Percentiles rank a stretch among this genome's conserved stretches.
These are phyloP conservation scores for Balaenoptera acutorostrata DNA, from an alignment of 2,113 vertebrate genomes.

Conservation along the genomic window DNA sequence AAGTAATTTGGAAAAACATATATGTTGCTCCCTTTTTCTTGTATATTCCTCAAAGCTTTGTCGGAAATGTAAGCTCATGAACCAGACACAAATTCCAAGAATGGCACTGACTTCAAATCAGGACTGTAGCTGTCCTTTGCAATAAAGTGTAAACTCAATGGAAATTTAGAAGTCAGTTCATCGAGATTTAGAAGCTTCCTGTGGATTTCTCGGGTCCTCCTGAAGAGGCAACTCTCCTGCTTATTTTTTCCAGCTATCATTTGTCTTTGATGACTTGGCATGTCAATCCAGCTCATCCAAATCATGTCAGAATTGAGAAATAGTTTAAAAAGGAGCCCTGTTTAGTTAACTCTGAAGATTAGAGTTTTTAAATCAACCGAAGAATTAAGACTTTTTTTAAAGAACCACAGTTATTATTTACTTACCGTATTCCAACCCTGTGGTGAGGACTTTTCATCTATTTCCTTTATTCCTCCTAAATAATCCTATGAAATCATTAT, in stretches of 20 bases:
- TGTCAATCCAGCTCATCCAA: neutral
- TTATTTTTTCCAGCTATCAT: neutral
- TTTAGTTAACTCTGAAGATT: neutral
- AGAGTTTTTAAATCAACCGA: neutral
- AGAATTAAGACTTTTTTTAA: neutral
- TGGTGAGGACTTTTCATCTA: neutral
- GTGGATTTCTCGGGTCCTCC: neutral
- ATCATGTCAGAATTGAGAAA: neutral
- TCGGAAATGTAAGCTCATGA: neutral
- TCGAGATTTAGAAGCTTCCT: neutral
- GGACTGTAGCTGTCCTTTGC: neutral
- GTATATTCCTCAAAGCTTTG: neutral
- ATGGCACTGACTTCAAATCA: neutral
- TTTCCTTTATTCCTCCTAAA: neutral
- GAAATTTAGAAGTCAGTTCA: neutral
- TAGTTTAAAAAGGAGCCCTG: neutral
- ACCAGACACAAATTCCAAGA: neutral
- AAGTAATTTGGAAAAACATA: neutral
- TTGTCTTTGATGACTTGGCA: neutral
- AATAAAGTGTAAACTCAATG: neutral
- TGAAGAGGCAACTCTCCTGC: neutral
- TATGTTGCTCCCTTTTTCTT: neutral
- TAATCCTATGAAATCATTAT: neutral
- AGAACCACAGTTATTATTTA: neutral
- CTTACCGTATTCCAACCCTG: neutral